Percentiles rank a stretch among this genome's conserved stretches.
Conservation (phyloP, 2,797 vertebrate genomes). For the Champsocephalus esox region DNA sequence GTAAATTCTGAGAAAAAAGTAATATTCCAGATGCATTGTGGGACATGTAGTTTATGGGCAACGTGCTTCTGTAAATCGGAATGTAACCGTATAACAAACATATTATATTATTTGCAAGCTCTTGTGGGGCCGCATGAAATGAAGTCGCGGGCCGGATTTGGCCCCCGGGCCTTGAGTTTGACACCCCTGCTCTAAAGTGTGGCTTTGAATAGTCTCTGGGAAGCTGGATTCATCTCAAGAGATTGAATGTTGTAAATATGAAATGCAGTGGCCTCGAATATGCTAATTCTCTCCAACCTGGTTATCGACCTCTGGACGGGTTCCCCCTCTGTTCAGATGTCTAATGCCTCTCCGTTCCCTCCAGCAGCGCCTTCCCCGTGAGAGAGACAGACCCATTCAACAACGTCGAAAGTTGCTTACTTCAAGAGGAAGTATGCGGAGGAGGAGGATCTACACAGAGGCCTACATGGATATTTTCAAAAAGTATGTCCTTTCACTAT, state of each 20-base stretch:
- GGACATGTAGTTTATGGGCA: too few relatives aligned
- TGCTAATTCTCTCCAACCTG: not conserved
- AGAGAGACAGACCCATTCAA: conserved; percentile 84
- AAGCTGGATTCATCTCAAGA: not conserved
- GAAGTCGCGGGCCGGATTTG: too few relatives aligned
- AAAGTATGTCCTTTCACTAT: conserved; percentile 83
- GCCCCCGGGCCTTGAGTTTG: too few relatives aligned
- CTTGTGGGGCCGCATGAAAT: too few relatives aligned
- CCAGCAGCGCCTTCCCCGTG: conserved; percentile 64
- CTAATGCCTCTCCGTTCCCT: not conserved
- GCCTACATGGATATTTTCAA: conserved; percentile 95
- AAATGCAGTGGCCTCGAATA: not conserved
- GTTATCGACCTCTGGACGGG: not conserved
- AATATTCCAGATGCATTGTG: too few relatives aligned
- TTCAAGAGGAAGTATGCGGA: conserved; percentile 99
- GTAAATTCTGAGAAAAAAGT: too few relatives aligned
- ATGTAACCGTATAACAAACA: too few relatives aligned
- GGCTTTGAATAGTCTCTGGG: not conserved
- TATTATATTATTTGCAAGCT: too few relatives aligned
- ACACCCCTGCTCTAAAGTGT: not conserved
- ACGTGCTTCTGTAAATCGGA: too few relatives aligned
- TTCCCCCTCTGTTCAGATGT: too few relatives aligned
- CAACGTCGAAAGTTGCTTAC: conserved; percentile 99
- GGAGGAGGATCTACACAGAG: conserved; percentile 96
- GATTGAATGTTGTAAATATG: not conserved